Conservation (phyloP, 2,113 vertebrate genomes). For the Panthera leo region DNA sequence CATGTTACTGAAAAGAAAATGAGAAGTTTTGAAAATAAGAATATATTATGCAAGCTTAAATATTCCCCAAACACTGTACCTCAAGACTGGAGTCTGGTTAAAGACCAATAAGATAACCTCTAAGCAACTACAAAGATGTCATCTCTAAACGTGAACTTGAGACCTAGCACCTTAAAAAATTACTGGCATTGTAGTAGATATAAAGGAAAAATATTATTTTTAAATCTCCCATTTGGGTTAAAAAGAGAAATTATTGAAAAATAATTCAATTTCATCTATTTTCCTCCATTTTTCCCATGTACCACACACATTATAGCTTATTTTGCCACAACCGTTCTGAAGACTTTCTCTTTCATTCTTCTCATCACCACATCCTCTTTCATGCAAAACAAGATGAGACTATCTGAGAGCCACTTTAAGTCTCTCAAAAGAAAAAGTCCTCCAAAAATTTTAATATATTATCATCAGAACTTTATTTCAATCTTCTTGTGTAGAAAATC, state of each 20-base stretch:
- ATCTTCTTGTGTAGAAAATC: not conserved
- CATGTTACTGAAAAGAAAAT: not conserved
- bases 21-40: conserved; percentile 18
- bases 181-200: not conserved
- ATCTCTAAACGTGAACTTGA: not conserved
- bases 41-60: not conserved
- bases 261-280: not conserved
- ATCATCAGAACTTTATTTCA: not conserved
- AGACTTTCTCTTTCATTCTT: conserved; percentile 20
- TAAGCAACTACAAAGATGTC: not conserved
- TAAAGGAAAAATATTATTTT: conserved; percentile 38
- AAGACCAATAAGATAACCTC: not conserved
- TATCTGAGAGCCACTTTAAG: not conserved
- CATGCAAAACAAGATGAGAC: conserved; percentile 36
- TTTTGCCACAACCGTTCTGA: not conserved
- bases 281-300: not conserved
- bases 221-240: conserved; percentile 3
- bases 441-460: not conserved
- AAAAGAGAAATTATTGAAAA: not conserved
- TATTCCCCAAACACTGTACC: not conserved
- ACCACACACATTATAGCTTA: not conserved
- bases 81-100: not conserved
- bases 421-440: conserved; percentile 26
- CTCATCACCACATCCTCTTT: conserved; percentile 37
- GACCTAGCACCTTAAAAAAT: not conserved